Conservation (phyloP, 2,797 vertebrate genomes). For the Enteromius viviparus region DNA sequence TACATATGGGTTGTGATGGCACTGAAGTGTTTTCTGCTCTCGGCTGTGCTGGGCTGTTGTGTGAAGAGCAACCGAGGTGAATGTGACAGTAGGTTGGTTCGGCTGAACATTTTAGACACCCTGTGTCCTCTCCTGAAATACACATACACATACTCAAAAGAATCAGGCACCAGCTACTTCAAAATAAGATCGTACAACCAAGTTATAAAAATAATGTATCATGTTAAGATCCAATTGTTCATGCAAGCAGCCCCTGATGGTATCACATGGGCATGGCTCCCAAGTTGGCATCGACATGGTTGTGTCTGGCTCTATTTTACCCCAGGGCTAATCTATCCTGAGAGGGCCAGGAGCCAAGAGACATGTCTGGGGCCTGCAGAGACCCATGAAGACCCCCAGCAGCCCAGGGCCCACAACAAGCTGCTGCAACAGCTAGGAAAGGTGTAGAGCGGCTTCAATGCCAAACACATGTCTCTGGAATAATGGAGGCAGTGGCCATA, state of each 20-base stretch:
- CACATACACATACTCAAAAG: neutral
- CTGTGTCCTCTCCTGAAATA: constrained; percentile 9
- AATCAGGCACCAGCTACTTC: neutral
- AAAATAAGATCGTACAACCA: neutral
- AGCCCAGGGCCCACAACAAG: constrained; percentile 43
- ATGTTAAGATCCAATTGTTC: neutral
- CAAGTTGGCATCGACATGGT: constrained; percentile 40
- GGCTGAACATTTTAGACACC: constrained; percentile 4
- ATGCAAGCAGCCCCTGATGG: neutral
- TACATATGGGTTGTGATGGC: constrained; percentile 33
- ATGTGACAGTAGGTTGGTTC: constrained; percentile 34
- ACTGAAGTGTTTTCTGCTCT: constrained; percentile 32
- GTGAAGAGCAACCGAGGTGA: constrained; percentile 8
- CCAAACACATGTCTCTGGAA: constrained; percentile 43
- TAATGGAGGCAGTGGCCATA: neutral
- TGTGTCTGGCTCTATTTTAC: constrained; percentile 41
- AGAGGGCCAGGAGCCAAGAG: constrained; percentile 43
- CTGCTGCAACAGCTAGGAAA: constrained; percentile 49
- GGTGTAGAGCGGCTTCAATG: constrained; percentile 40
- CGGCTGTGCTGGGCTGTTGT: constrained; percentile 1
- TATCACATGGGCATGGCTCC: constrained; percentile 23
- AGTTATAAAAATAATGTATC: neutral
- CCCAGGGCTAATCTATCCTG: constrained; percentile 51
- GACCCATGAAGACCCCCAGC: constrained; percentile 41
- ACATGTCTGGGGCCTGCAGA: constrained; percentile 47